phyloP scores from a whole-genome alignment of 2,888 invertebrate species.

The Quadriops clusia region DNA sequence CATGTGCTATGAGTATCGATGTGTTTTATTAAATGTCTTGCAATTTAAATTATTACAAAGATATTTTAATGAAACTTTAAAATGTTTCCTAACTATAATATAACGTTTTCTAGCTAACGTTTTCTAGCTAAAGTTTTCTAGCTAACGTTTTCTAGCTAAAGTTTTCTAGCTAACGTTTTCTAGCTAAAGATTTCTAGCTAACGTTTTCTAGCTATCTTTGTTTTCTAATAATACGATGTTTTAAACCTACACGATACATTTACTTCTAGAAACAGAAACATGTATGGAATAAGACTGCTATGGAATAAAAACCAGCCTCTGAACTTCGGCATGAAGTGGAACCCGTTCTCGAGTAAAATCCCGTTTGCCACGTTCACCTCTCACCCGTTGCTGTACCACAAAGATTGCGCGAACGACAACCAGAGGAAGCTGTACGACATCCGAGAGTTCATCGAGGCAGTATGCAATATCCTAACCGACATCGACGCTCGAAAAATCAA shows the following conservation, averaged over 20 bases:
- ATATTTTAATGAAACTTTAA: too few species aligned
- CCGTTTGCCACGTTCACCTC: slow-evolving; percentile 70
- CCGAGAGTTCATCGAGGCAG: slow-evolving; percentile 46
- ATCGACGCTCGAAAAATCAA: slow-evolving; percentile 29
- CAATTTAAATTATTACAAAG: neutral
- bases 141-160: too few species aligned
- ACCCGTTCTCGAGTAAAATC: slow-evolving; percentile 68
- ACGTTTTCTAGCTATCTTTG: too few species aligned
- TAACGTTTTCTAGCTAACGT: too few species aligned
- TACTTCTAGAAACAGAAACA: slow-evolving; percentile 53
- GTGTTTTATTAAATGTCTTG: neutral
- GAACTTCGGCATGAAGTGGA: slow-evolving; percentile 64
- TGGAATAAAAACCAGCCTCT: slow-evolving; percentile 66
- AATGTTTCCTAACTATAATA: too few species aligned
- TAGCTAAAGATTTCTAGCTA: too few species aligned
- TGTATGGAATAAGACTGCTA: slow-evolving; percentile 61
- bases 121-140: too few species aligned
- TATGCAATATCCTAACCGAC: slow-evolving; percentile 43
- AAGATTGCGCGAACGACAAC: slow-evolving; percentile 35
- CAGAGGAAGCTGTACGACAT: slow-evolving; percentile 42
- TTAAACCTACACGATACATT: slow-evolving; percentile 5
- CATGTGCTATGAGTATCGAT: too few species aligned
- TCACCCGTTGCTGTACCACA: slow-evolving; percentile 66
- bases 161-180: too few species aligned
- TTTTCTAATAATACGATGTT: slow-evolving; percentile 7